Conservation (phyloP, 1,140 invertebrate species). For the Sminthurinus signatus region DNA sequence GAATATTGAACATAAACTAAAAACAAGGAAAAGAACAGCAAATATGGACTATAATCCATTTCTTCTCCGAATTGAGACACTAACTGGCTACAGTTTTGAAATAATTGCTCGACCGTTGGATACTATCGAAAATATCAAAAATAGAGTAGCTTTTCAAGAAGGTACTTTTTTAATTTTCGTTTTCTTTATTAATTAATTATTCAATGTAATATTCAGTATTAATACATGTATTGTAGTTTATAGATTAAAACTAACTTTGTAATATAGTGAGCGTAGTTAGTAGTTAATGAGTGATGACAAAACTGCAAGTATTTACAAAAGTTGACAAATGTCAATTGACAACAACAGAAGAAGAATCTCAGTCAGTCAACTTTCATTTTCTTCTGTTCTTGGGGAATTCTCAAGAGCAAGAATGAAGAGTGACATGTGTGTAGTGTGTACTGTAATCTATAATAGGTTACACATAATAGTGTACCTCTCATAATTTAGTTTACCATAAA, state of each 20-base stretch:
- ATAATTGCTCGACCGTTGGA: constrained; percentile 2
- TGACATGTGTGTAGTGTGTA: no score
- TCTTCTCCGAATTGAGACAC: constrained; percentile 8
- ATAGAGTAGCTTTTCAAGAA: constrained; percentile 9
- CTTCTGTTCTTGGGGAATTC: no score
- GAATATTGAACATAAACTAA: neutral
- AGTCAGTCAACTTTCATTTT: no score
- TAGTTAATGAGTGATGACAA: neutral
- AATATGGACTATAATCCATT: constrained; percentile 5
- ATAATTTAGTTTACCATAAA: no score
- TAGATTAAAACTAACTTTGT: neutral
- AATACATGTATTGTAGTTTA: neutral
- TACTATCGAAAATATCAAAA: constrained; percentile 7
- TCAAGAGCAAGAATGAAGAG: no score
- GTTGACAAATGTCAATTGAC: neutral
- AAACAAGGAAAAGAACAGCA: neutral
- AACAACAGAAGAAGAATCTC: neutral
- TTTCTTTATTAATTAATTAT: neutral
- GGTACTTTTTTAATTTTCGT: constrained; percentile 2
- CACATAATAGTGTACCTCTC: no score
- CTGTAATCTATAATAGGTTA: no score
- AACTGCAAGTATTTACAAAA: neutral
- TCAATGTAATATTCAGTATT: neutral
- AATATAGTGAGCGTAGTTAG: neutral
- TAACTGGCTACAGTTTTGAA: constrained; percentile 10